Conservation (phyloP, 2,888 invertebrate species). For the Coleophora flavipennella region DNA sequence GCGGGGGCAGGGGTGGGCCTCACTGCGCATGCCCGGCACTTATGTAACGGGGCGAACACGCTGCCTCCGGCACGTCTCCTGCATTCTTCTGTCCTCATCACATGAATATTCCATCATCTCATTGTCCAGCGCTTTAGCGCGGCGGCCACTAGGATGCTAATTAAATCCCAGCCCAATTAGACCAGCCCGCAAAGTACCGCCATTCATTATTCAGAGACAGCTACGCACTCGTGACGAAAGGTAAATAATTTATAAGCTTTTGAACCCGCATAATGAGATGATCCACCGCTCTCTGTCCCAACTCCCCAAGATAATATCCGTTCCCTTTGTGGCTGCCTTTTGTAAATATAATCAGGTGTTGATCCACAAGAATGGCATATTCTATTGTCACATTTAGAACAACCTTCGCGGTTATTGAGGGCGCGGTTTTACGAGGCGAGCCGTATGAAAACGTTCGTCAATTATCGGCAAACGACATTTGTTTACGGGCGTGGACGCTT, state of each 20-base stretch:
- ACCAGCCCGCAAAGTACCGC: constrained; percentile 10
- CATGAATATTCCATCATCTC: constrained; percentile 41
- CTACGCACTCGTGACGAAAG: constrained; percentile 4
- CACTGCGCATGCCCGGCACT: constrained; percentile 58
- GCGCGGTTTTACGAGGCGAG: constrained; percentile 65
- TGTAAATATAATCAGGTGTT: too few relatives aligned
- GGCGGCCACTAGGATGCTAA: constrained; percentile 22
- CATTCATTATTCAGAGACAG: constrained; percentile 12
- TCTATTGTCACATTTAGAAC: constrained; percentile 31
- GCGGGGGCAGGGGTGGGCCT: constrained; percentile 43
- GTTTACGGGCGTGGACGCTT: constrained; percentile 66
- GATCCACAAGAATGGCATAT: constrained; percentile 4
- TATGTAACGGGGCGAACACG: constrained; percentile 55
- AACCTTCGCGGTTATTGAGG: constrained; percentile 62
- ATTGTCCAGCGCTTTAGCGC: constrained; percentile 21
- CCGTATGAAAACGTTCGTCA: constrained; percentile 63
- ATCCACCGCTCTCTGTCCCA: constrained; percentile 20
- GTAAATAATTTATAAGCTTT: constrained; percentile 19
- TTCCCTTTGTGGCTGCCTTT: too few relatives aligned
- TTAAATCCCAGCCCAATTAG: constrained; percentile 22
- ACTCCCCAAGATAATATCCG: neutral
- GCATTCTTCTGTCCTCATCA: constrained; percentile 25
- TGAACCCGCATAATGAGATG: constrained; percentile 21
- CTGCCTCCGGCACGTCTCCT: constrained; percentile 27
- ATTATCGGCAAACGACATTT: constrained; percentile 62